These are phyloP conservation scores for Sympetrum striolatum DNA, from an alignment of 2,888 invertebrate species.

Conservation along the genomic window DNA sequence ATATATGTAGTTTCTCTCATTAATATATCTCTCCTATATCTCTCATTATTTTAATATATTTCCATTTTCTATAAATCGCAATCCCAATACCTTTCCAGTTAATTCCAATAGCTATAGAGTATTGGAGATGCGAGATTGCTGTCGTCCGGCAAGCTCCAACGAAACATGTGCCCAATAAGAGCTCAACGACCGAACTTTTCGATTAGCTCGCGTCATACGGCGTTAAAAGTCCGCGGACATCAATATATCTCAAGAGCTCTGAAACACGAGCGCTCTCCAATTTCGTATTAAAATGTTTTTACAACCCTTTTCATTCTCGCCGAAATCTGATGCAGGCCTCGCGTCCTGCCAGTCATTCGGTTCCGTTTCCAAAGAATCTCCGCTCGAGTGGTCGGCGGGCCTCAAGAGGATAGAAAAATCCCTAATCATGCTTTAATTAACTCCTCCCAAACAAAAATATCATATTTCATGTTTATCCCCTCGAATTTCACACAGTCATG, in stretches of 20 bases:
- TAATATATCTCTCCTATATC: too few relatives aligned
- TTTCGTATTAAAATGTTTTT: not conserved
- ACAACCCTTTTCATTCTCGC: not conserved
- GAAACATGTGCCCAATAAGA: not conserved
- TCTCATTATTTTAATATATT: too few relatives aligned
- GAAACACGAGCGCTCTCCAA: not conserved
- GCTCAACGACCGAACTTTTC: not conserved
- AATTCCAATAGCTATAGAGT: too few relatives aligned
- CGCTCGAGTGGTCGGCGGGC: not conserved
- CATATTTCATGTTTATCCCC: conserved; percentile 38
- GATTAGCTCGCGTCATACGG: not conserved
- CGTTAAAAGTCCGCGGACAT: not conserved
- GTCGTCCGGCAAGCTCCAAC: too few relatives aligned
- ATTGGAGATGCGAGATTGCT: too few relatives aligned
- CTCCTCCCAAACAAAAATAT: conserved; percentile 38
- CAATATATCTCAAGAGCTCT: not conserved
- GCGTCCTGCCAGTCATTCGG: not conserved
- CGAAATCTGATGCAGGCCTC: not conserved
- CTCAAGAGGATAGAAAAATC: not conserved
- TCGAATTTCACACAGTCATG: conserved; percentile 29
- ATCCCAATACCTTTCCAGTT: too few relatives aligned
- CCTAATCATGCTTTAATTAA: conserved; percentile 39
- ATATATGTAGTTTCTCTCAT: too few relatives aligned
- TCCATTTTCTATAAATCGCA: too few relatives aligned
- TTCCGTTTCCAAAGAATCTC: not conserved